Percentiles rank a stretch among this genome's conserved stretches.
phyloP scores from a whole-genome alignment of 2,113 vertebrate genomes.

The Malurus melanocephalus region DNA sequence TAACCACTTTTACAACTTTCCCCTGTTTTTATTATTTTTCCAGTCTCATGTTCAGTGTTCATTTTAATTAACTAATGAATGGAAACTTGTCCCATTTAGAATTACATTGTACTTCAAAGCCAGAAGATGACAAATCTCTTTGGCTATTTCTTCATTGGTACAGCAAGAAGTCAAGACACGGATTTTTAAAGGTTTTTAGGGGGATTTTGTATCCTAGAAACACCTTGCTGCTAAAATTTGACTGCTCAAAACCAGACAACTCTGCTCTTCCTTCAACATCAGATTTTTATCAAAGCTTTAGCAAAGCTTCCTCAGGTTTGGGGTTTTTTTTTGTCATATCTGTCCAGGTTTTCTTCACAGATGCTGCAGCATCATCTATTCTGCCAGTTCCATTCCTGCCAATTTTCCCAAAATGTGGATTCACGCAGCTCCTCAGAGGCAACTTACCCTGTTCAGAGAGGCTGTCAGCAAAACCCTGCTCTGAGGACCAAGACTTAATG shows the following conservation, averaged over 20 bases:
- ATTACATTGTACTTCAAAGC: neutral
- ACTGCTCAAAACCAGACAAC: neutral
- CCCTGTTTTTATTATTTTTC: neutral
- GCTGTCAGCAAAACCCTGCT: neutral
- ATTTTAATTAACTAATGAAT: constrained; percentile 8
- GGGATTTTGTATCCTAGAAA: neutral
- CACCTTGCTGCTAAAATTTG: neutral
- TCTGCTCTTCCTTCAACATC: neutral
- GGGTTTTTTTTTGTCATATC: fast-evolving
- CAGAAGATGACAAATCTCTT: neutral
- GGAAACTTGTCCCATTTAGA: neutral
- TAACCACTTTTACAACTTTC: neutral
- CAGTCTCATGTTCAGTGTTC: neutral
- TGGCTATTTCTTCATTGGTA: neutral
- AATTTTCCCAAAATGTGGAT: neutral
- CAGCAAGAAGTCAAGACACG: neutral
- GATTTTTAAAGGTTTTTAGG: neutral
- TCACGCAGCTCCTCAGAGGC: neutral
- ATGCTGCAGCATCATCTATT: fast-evolving
- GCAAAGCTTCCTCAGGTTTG: neutral
- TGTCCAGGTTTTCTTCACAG: neutral
- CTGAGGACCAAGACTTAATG: neutral
- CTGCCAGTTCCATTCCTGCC: neutral
- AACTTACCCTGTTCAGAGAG: neutral
- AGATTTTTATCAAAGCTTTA: neutral